Percentiles rank a stretch among this genome's conserved stretches.
These are phyloP conservation scores for Coleophora deauratella DNA, from an alignment of 2,888 invertebrate species.

Conservation along the genomic window DNA sequence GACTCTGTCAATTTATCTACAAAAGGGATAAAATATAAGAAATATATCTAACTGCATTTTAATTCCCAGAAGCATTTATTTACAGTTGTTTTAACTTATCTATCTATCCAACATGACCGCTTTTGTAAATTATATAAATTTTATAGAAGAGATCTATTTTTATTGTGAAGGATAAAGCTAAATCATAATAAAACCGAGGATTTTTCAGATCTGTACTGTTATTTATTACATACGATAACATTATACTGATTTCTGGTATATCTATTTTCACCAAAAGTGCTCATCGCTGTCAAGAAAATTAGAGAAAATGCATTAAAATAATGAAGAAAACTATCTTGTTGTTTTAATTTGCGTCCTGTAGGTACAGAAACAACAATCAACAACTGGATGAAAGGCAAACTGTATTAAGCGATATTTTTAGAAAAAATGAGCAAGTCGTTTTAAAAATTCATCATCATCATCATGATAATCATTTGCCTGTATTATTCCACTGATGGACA, in stretches of 20 bases:
- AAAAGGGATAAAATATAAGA: conserved; percentile 32
- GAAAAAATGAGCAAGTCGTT: too few relatives aligned
- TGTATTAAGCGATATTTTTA: too few relatives aligned
- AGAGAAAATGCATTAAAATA: conserved; percentile 75
- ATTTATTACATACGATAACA: conserved; percentile 46
- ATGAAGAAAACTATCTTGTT: conserved; percentile 57
- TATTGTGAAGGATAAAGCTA: conserved; percentile 68
- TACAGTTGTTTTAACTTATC: conserved; percentile 61
- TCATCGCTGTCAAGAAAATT: conserved; percentile 79
- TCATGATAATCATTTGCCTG: too few relatives aligned
- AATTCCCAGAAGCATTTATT: conserved; percentile 68
- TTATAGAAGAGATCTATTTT: conserved; percentile 75
- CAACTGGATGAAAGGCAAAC: too few relatives aligned
- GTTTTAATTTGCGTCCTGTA: conserved; percentile 42
- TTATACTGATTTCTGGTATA: conserved; percentile 65
- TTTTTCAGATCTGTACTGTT: conserved; percentile 62
- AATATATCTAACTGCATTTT: conserved; percentile 46
- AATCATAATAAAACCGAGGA: conserved; percentile 40
- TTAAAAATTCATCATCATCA: too few relatives aligned
- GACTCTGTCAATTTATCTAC: conserved; percentile 71
- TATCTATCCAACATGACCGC: conserved; percentile 53
- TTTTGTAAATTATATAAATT: conserved; percentile 73
- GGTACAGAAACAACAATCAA: too few relatives aligned
- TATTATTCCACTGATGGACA: too few relatives aligned
- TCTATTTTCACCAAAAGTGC: conserved; percentile 81